phyloP scores from a whole-genome alignment of 2,797 vertebrate species.

The Anabacerthia variegaticeps region DNA sequence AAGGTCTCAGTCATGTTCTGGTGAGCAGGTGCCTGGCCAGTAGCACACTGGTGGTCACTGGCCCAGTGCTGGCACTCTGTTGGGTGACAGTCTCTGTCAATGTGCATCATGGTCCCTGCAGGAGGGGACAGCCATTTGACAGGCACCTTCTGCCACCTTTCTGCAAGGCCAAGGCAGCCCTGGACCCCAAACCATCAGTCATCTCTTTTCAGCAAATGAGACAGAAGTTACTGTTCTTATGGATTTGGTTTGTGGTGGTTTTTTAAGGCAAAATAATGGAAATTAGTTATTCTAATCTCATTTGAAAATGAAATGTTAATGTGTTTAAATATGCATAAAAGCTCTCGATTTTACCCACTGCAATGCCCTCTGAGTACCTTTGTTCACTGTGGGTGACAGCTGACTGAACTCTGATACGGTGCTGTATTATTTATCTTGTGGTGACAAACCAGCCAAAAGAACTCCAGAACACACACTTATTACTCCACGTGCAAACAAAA shows the following conservation, averaged over 20 bases:
- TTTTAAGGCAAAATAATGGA: not conserved
- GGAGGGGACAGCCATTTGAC: not conserved
- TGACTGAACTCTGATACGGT: not conserved
- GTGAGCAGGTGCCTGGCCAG: constrained; percentile 37
- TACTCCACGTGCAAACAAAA: not conserved
- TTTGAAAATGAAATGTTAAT: not conserved
- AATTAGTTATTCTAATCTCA: not conserved
- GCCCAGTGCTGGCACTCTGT: not conserved
- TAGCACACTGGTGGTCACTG: not conserved
- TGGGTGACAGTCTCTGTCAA: not conserved
- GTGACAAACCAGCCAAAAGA: not conserved
- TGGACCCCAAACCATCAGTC: not conserved
- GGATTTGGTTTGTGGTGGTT: not conserved
- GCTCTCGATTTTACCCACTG: not conserved
- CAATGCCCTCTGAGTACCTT: not conserved
- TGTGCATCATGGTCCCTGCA: accelerated
- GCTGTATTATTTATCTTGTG: not conserved
- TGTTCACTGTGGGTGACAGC: not conserved
- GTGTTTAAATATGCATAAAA: not conserved
- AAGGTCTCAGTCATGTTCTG: constrained; percentile 24
- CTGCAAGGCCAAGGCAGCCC: not conserved
- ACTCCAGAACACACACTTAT: not conserved
- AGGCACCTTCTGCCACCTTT: not conserved
- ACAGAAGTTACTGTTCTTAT: not conserved
- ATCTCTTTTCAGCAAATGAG: not conserved